These are phyloP conservation scores for Grammomys dolichurus DNA, from an alignment of 2,113 vertebrate genomes.

Conservation along the genomic window DNA sequence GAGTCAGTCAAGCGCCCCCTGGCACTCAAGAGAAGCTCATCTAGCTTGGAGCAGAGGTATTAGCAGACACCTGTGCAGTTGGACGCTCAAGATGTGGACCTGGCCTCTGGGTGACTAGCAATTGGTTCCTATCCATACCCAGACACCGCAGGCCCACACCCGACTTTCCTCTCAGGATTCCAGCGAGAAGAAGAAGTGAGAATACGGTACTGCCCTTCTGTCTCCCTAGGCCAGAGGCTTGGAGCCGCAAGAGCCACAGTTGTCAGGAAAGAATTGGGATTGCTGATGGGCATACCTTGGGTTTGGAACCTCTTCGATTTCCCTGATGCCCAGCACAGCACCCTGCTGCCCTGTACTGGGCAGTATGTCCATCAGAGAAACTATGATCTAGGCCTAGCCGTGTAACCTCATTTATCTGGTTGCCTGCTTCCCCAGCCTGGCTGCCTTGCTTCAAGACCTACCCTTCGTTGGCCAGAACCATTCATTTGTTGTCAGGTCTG, in stretches of 20 bases:
- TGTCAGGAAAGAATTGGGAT: background rate
- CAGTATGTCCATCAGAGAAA: background rate
- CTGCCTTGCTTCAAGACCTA: background rate
- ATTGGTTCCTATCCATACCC: background rate
- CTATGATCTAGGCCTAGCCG: background rate
- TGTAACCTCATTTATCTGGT: background rate
- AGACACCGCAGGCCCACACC: background rate
- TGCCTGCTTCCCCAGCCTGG: background rate
- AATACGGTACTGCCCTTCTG: background rate
- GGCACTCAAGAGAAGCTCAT: background rate
- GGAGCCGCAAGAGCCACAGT: no score
- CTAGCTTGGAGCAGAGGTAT: background rate
- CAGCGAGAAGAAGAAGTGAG: background rate
- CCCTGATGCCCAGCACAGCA: no score
- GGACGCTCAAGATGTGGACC: background rate
- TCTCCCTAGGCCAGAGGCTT: background rate
- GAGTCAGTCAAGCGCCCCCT: background rate
- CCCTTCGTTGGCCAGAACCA: no score
- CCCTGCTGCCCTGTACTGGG: background rate
- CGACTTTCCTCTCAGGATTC: background rate
- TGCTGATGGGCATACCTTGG: rapidly evolving
- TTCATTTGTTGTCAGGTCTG: background rate
- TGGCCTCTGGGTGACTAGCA: background rate
- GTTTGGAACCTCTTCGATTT: background rate
- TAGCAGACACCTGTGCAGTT: background rate